phyloP scores from a whole-genome alignment of 1,140 invertebrate species.

The Lamellibrachia luymesi region DNA sequence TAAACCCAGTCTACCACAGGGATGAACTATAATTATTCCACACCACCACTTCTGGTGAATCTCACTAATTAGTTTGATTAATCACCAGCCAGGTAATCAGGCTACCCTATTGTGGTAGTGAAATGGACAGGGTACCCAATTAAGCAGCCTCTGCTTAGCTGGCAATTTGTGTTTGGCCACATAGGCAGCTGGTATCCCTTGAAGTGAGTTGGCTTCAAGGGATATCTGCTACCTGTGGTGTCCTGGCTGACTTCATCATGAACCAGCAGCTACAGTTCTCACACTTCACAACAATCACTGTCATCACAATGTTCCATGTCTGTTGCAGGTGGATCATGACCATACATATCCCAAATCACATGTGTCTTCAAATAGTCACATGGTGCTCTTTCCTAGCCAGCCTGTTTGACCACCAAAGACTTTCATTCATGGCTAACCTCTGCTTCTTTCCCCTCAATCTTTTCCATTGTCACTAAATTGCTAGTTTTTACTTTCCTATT shows the following conservation, averaged over 20 bases:
- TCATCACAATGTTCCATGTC: too few species aligned
- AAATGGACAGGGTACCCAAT: background rate
- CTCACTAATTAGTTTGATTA: conserved; percentile 5
- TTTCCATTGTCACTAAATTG: too few species aligned
- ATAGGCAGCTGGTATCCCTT: background rate
- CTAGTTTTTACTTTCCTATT: too few species aligned
- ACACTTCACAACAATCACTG: background rate
- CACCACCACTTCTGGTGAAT: background rate
- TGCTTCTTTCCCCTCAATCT: too few species aligned
- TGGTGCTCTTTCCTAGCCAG: too few species aligned
- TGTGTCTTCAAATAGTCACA: too few species aligned
- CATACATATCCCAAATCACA: too few species aligned
- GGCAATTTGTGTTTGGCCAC: background rate
- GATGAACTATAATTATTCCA: background rate
- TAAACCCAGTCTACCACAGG: background rate
- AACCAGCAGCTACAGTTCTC: background rate
- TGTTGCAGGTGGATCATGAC: too few species aligned
- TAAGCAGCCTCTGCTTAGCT: background rate
- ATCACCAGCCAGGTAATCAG: background rate
- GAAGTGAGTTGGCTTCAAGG: background rate
- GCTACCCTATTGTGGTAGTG: background rate
- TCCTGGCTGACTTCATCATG: background rate
- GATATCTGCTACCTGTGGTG: background rate
- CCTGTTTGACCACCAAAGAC: too few species aligned
- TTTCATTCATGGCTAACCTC: too few species aligned